Percentiles rank a stretch among this genome's conserved stretches.
Conservation (phyloP, 2,888 invertebrate species). For the Drosophila cognata region DNA sequence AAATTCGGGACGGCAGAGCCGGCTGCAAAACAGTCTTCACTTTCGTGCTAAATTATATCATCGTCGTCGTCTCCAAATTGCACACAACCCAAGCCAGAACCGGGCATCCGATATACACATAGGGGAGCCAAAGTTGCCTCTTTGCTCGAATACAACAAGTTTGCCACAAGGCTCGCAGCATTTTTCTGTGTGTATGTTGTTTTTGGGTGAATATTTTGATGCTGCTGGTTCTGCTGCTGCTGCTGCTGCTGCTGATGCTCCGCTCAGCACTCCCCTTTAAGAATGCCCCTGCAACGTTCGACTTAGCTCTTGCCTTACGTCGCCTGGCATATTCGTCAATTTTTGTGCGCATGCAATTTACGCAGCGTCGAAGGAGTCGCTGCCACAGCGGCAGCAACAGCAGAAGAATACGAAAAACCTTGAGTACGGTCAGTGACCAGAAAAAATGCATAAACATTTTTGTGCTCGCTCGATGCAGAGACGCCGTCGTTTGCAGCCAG, state of each 20-base stretch:
- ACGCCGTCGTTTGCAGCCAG: slow-evolving; percentile 57
- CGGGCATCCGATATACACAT: slow-evolving; percentile 33
- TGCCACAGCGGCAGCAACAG: slow-evolving; percentile 35
- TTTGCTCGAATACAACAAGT: slow-evolving; percentile 68
- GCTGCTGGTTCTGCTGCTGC: slow-evolving; percentile 42
- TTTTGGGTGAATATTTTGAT: slow-evolving; percentile 74
- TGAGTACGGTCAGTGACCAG: slow-evolving; percentile 84
- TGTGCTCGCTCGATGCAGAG: slow-evolving; percentile 61
- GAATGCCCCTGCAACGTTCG: slow-evolving; percentile 25
- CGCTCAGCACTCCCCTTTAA: slow-evolving; percentile 2
- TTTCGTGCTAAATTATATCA: slow-evolving; percentile 80
- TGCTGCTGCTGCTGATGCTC: slow-evolving; percentile 10
- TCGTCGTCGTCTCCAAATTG: slow-evolving; percentile 63
- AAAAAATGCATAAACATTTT: slow-evolving; percentile 83
- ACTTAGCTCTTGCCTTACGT: slow-evolving; percentile 58
- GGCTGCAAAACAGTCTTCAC: slow-evolving; percentile 76
- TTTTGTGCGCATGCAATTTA: slow-evolving; percentile 82
- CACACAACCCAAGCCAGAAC: slow-evolving; percentile 25
- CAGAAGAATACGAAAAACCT: slow-evolving; percentile 83
- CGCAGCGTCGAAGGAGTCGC: slow-evolving; percentile 72
- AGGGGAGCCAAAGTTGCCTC: slow-evolving; percentile 55
- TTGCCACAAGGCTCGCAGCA: slow-evolving; percentile 60
- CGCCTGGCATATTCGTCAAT: slow-evolving; percentile 80
- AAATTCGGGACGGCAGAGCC: slow-evolving; percentile 65
- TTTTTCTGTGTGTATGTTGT: slow-evolving; percentile 25